Evolutionary conservation across 2,113 vertebrate genomes (phyloP), one percentile per base, ranked within the genome.

Genomic region (Bucco capensis): DNA sequence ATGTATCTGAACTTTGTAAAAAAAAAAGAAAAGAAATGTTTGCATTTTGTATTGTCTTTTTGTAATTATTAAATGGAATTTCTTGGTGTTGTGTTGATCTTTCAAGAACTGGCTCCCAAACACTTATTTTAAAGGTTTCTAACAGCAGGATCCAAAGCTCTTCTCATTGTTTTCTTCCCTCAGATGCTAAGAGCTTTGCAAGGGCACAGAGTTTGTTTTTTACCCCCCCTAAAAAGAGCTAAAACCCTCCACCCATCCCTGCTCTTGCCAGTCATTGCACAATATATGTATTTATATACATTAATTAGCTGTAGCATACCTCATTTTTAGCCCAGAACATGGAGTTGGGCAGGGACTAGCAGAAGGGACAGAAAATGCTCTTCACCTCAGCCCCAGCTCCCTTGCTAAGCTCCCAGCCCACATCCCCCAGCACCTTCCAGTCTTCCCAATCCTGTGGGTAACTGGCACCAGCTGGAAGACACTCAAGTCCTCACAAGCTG

Each of bases 1-100:
- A 96, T 97, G 98, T 99, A 98, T 98, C 98, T 99, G 98, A 98
- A 98, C 98, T 98, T 96, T 99, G 98, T 99, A 98, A 98, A 98
- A 97, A 89, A 98, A 98, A 97, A 88, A 54, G 24, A 40, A 17
- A 27, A 38, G 93, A 98, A 98, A 98, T 98, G 98, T 99, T 98
- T 98, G 98, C 98, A 98, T 99, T 99, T 99, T 99, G 98, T 99
- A 99, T 98, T 98, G 98, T 98, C 98, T 98, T 99, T 97, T 97
- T 99, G 98, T 98, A 98, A 98, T 98, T 96, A 97, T 96, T 97
- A 97, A 98, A 97, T 96, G 92, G 95, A 98, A 97, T 87, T 88
- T 94, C 94, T 95, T 93, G 89, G 95, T 86, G 87, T 93, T 92
- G 75, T 86, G 92, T 97, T 90, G 92, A 96, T 96, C 90, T 96